Evolutionary conservation across 1,140 invertebrate genomes (phyloP).

Genomic region (Paramacrobiotus metropolitanus): DNA sequence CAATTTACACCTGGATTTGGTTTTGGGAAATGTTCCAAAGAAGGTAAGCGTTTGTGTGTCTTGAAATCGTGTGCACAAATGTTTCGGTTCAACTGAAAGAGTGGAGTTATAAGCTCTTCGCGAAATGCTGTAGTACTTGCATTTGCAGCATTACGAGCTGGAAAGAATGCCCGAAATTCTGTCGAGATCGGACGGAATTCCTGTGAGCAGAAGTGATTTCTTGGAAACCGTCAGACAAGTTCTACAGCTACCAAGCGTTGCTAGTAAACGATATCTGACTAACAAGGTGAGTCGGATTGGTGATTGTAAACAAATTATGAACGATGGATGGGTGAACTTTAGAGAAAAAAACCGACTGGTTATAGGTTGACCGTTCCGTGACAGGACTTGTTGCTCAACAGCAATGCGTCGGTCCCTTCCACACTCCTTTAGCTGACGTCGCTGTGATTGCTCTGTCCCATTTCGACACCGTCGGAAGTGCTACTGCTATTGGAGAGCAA

Average conservation of each 20-base stretch:
- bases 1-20: constrained; percentile 62
- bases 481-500: constrained; percentile 84
- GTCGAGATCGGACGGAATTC: no score
- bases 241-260: constrained; percentile 62
- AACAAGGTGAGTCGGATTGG: constrained; percentile 35
- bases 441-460: constrained; percentile 63
- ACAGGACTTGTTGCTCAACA: constrained; percentile 77
- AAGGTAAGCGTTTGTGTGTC: constrained; percentile 30
- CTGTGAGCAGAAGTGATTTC: no score
- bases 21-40: constrained; percentile 60
- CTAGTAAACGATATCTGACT: constrained; percentile 80
- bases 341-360: no score
- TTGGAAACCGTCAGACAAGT: no score
- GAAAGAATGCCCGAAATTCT: no score
- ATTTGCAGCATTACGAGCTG: no score
- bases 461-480: constrained; percentile 40
- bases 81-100: no score
- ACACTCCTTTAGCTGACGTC: constrained; percentile 79
- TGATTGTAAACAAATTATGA: constrained; percentile 8
- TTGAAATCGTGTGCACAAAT: no score
- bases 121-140: no score
- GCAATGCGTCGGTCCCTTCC: constrained; percentile 84
- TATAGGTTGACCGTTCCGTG: constrained; percentile 64
- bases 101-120: no score
- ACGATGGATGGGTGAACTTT: no score